Evolutionary conservation across 2,888 invertebrate species (phyloP).

Genomic region (Rhagonycha fulva): DNA sequence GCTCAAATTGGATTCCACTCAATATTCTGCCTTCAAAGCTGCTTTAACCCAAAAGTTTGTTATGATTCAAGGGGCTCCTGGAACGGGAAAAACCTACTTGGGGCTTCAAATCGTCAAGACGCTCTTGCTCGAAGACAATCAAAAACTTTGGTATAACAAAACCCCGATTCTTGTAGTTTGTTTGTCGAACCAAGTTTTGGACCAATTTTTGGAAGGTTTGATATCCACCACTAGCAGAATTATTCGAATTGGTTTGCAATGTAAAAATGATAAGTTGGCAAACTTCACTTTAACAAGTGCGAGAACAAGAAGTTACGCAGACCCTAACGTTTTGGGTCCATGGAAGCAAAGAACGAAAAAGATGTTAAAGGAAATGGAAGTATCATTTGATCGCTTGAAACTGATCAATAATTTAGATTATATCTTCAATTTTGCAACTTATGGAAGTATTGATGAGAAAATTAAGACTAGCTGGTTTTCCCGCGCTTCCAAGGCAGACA

Average conservation of each 20-base stretch:
- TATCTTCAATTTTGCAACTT: slow-evolving; percentile 42
- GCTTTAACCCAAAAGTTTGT: slow-evolving; percentile 73
- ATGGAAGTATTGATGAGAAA: slow-evolving; percentile 36
- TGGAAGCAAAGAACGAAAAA: background rate
- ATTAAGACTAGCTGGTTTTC: slow-evolving; percentile 53
- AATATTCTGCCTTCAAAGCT: slow-evolving; percentile 67
- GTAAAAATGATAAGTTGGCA: slow-evolving; percentile 62
- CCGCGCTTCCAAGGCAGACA: slow-evolving; percentile 28
- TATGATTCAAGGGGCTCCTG: slow-evolving; percentile 64
- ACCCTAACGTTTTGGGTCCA: background rate
- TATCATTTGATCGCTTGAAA: background rate
- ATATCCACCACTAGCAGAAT: slow-evolving; percentile 62
- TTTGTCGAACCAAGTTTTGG: too few relatives aligned
- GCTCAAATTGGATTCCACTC: slow-evolving; percentile 67
- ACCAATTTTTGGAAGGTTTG: slow-evolving; percentile 63
- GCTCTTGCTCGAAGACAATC: too few relatives aligned
- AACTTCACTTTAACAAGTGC: slow-evolving; percentile 58
- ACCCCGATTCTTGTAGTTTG: too few relatives aligned
- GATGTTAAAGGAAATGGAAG: background rate
- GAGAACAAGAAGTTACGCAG: background rate
- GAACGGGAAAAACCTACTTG: too few relatives aligned
- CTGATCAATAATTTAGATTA: slow-evolving; percentile 27
- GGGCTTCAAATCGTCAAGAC: too few relatives aligned
- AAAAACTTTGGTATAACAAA: too few relatives aligned
- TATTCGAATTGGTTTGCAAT: slow-evolving; percentile 72